Base-by-base conservation (phyloP, 2,888 invertebrate genomes). In the Rapana venosa region DNA sequence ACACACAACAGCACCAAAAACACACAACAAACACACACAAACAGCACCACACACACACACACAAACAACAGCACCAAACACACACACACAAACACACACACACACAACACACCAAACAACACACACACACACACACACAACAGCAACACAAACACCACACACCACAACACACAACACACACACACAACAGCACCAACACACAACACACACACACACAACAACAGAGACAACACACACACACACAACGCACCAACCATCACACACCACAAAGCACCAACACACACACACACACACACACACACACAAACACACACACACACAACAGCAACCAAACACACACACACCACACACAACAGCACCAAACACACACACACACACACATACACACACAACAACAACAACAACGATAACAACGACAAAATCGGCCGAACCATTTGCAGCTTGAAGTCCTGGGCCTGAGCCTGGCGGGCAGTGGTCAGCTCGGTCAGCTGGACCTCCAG, bases 401-500 rank as follows among this genome's bases (percentile, higher is more conserved):
- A 61, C 61, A 61, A 58, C 22, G 13, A 4, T 8, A 1, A 61
- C 15, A 61, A 30, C 22, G 13, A n/a, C n/a, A 30, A 20, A 66
- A 30, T 83, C n/a, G 47, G 47, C 47, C 47, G 47, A 8, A 95
- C 95, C 74, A 94, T 89, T 91, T 93, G 92, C 32, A 93, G 92
- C n/a, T 92, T 91, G 5, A 92, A 87, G 22, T 91, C 74, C 6
- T 91, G 77, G 77, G 92, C 93, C 87, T 94, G 93, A 22, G 92
- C 90, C 58, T 93, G 89, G 35, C 92, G 93, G 1, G 92, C 92
- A 26, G 92, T 91, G 84, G 94, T 93, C 35, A 94, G 87, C 20
- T 93, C 92, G 56, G 91, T 88, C 17, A 94, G 79, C 91, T 95
- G 93, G 1, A 93, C 90, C 90, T 94, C 94, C 26, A 95, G 92